Evolutionary conservation across 2,113 vertebrate species (phyloP), one percentile per base, ranked within the genome.

Genomic region (Corythornis cristatus): DNA sequence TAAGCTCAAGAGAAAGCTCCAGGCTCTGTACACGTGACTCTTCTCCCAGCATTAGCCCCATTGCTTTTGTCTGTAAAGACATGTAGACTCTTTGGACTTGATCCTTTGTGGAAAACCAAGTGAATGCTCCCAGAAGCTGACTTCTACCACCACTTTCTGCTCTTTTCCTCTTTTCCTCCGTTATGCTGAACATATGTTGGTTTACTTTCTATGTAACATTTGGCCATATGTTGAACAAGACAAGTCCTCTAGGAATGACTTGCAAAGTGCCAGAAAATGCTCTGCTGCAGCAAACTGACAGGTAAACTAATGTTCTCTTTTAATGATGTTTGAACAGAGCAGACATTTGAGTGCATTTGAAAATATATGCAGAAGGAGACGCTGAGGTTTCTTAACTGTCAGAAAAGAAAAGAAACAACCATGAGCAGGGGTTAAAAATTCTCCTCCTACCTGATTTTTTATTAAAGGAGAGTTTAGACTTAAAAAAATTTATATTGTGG

Each of bases 211-310:
- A 0, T 74, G 31, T 81, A 83, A 66, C 46, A 53, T 86, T 92
- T 90, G 76, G 23, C 78, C 75, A 64, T 90, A 67, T 93, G 88
- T 90, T 79, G 89, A 87, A 53, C 23, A 70, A 87, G 15, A 53
- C 23, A 70, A 87, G 15, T 90, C 86, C 72, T 94, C 66, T 88
- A 92, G 81, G 83, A 88, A 88, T 72, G 89, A 64, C n/a, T 84
- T 93, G 61, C 20, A 22, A 67, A 74, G 57, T 48, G 29, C 58
- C 58, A 70, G 51, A 77, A 87, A 70, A 71, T 37, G 60, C 33
- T 95, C 40, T 87, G 15, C 43, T 57, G 25, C 61, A 54, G 26
- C 70, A 84, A 86, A 46, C 2, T 90, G 85, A 72, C 70, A 73
- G 68, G 56, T 79, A 86, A 35, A 81, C 29, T n/a, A 78, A 83